phyloP scores from a whole-genome alignment of 2,797 vertebrate species.

The Danio albolineatus region DNA sequence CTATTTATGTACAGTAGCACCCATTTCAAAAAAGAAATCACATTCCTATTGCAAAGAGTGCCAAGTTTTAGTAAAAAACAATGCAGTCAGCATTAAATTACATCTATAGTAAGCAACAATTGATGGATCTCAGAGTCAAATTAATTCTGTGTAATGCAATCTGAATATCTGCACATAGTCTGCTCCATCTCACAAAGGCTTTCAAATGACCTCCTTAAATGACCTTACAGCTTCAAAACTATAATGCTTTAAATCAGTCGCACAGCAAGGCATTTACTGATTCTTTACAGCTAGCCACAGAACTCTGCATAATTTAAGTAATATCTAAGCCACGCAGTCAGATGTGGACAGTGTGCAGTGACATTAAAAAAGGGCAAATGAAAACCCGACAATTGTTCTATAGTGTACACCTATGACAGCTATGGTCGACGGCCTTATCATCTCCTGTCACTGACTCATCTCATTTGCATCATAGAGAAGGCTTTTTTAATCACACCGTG shows the following conservation, averaged over 20 bases:
- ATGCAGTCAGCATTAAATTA: neutral
- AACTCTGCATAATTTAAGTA: neutral
- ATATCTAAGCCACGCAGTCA: neutral
- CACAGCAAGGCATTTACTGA: neutral
- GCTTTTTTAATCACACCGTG: conserved; percentile 20
- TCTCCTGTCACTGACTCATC: conserved; percentile 55
- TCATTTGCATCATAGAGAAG: conserved; percentile 41
- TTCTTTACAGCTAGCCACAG: neutral
- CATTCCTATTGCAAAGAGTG: neutral
- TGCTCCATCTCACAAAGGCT: neutral
- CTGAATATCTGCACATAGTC: neutral
- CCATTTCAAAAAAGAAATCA: too few species aligned
- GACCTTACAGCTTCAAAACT: neutral
- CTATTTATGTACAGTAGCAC: too few species aligned
- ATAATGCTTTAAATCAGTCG: neutral
- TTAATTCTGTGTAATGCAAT: neutral
- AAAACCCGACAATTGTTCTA: conserved; percentile 29
- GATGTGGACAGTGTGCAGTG: conserved; percentile 6
- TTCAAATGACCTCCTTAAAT: neutral
- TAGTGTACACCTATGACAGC: conserved; percentile 31
- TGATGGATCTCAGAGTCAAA: neutral
- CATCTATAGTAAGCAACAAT: neutral
- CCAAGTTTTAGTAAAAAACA: neutral
- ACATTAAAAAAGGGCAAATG: conserved; percentile 28
- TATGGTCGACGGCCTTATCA: conserved; percentile 11